Conservation (phyloP, 2,113 vertebrate species). For the Riparia riparia region DNA sequence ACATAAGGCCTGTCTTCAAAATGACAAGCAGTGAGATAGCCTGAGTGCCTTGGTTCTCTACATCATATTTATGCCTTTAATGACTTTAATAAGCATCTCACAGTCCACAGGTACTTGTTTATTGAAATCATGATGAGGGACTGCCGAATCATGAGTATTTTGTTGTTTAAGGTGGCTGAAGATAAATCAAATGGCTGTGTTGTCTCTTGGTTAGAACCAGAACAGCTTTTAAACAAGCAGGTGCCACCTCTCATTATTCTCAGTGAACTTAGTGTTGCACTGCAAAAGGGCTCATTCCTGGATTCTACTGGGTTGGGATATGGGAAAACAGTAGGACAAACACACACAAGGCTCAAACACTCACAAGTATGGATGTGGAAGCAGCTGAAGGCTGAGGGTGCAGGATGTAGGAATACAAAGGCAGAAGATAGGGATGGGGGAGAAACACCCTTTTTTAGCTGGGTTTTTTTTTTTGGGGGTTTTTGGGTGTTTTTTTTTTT, state of each 20-base stretch:
- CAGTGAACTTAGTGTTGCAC: background rate
- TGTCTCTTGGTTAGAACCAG: background rate
- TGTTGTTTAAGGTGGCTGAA: background rate
- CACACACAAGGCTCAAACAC: too few species aligned
- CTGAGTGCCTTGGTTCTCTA: background rate
- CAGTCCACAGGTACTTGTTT: background rate
- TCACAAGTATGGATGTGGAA: background rate
- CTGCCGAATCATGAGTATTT: background rate
- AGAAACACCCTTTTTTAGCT: background rate
- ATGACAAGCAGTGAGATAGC: background rate
- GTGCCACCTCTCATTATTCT: background rate
- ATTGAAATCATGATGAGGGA: background rate
- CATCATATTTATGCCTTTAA: background rate
- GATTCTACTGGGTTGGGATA: background rate
- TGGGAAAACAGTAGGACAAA: background rate
- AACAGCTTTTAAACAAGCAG: background rate
- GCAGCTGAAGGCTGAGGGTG: background rate
- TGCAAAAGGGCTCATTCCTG: background rate
- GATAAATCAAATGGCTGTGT: background rate
- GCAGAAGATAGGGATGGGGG: background rate
- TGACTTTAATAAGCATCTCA: background rate
- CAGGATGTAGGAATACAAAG: background rate
- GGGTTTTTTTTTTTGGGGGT: too few species aligned
- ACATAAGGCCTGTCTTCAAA: background rate
- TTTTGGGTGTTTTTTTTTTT: too few species aligned